Conservation (phyloP, 2,113 vertebrate genomes). For the Podarcis muralis region DNA sequence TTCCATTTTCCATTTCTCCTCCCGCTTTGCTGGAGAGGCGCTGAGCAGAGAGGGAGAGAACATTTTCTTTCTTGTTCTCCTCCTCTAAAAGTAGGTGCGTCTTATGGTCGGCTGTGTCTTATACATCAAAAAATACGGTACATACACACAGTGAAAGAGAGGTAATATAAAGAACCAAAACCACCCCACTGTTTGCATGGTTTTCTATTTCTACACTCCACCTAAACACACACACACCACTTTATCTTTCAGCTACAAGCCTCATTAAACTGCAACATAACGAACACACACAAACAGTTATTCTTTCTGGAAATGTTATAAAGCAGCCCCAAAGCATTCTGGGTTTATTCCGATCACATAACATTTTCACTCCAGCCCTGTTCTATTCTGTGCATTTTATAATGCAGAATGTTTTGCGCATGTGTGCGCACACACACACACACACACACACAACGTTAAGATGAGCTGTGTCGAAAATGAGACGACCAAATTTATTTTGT, state of each 20-base stretch:
- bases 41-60: too few relatives aligned
- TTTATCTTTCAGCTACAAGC: conserved; percentile 72
- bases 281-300: conserved; percentile 67
- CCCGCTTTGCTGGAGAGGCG: too few relatives aligned
- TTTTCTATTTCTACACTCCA: conserved; percentile 61
- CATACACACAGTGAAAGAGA: not conserved
- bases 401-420: conserved; percentile 47
- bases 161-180: conserved; percentile 69
- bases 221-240: conserved; percentile 21
- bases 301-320: conserved; percentile 68
- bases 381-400: conserved; percentile 52
- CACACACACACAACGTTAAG: conserved; percentile 46
- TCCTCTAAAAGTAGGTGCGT: too few relatives aligned
- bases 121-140: too few relatives aligned
- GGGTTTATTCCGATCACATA: conserved; percentile 68
- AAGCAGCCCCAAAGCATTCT: conserved; percentile 72
- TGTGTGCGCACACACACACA: not conserved
- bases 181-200: conserved; percentile 69
- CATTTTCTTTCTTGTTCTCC: too few relatives aligned
- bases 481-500: not conserved
- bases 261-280: conserved; percentile 71
- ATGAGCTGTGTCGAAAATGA: conserved; percentile 66
- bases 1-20: too few relatives aligned
- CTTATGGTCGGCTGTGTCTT: too few relatives aligned
- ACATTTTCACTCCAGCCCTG: conserved; percentile 51